phyloP scores from a whole-genome alignment of 2,888 invertebrate species.

The Pomacea canaliculata region DNA sequence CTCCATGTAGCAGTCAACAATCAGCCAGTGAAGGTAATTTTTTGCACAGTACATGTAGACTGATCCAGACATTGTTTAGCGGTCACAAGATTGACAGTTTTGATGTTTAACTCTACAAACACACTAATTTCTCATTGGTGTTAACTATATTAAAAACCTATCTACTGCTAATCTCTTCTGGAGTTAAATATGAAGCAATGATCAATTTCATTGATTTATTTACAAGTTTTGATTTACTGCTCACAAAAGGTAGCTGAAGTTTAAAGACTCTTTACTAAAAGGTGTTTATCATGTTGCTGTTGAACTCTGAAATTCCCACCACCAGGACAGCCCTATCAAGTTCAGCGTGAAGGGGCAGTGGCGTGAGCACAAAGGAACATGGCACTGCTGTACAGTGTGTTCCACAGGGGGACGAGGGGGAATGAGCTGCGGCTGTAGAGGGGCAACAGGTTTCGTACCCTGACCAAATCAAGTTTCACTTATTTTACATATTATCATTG shows the following conservation, averaged over 20 bases:
- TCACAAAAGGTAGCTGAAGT: too few relatives aligned
- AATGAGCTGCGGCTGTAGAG: constrained; percentile 27
- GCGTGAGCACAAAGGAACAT: constrained; percentile 33
- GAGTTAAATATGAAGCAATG: too few relatives aligned
- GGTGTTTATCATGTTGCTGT: neutral
- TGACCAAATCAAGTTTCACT: too few relatives aligned
- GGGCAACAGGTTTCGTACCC: constrained; percentile 23
- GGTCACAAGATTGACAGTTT: too few relatives aligned
- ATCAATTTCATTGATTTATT: neutral
- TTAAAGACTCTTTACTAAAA: too few relatives aligned
- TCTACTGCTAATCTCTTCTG: too few relatives aligned
- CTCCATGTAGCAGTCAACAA: constrained; percentile 32
- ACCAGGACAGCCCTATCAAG: constrained; percentile 34
- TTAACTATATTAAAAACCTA: too few relatives aligned
- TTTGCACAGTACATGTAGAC: neutral
- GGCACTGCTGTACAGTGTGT: constrained; percentile 37
- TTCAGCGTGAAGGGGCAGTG: constrained; percentile 35
- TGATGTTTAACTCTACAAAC: too few relatives aligned
- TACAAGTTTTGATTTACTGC: too few relatives aligned
- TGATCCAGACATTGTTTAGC: too few relatives aligned
- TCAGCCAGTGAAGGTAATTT: neutral
- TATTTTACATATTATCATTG: too few relatives aligned
- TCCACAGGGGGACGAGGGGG: constrained; percentile 25
- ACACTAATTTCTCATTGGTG: too few relatives aligned
- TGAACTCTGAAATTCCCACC: neutral